Evolutionary conservation across 2,888 invertebrate species (phyloP), one percentile per base, ranked within the genome.

Genomic region (Phragmatobia fuliginosa): DNA sequence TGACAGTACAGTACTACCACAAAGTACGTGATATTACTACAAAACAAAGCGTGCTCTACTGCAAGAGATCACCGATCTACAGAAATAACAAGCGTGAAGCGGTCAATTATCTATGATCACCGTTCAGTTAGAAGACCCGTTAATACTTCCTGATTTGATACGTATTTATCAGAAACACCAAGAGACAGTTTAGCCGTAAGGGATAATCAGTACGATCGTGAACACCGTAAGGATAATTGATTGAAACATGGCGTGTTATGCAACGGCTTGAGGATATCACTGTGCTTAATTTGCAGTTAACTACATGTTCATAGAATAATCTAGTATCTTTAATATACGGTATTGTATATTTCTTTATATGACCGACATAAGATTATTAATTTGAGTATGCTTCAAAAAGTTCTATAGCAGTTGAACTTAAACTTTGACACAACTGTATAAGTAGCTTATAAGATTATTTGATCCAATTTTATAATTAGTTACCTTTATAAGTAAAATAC

Each of bases 91-190:
- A 66, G 65, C 74, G 66, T 59, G 62, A n/a, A 67, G 11, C 60
- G 61, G 67, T 65, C 56, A 75, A 81, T 76, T 71, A 79, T 81
- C 77, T 81, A 60, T 74, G 65, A 76, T 76, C 72, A 33, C 49
- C 60, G 66, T 74, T 59, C 72, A 70, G 77, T 79, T 77, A 73
- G 45, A 77, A 80, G 77, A 77, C 82, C 61, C 63, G 78, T 80
- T 73, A 66, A 62, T 62, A 58, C 64, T 68, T 62, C 59, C 69
- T 71, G 33, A 67, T 70, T 63, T 66, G 62, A 52, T 60, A 16
- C 71, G 52, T 68, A 69, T 45, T 72, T 75, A 80, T 62, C 33
- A 31, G 41, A 41, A 33, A 25, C 11, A 33, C 58, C n/a, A 59
- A 68, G 41, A 59, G 11, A 52, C 38, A 7, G 41, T 63, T 67